Evolutionary conservation across 2,113 vertebrate species (phyloP).

Genomic region (Sarotherodon lohbergeri): DNA sequence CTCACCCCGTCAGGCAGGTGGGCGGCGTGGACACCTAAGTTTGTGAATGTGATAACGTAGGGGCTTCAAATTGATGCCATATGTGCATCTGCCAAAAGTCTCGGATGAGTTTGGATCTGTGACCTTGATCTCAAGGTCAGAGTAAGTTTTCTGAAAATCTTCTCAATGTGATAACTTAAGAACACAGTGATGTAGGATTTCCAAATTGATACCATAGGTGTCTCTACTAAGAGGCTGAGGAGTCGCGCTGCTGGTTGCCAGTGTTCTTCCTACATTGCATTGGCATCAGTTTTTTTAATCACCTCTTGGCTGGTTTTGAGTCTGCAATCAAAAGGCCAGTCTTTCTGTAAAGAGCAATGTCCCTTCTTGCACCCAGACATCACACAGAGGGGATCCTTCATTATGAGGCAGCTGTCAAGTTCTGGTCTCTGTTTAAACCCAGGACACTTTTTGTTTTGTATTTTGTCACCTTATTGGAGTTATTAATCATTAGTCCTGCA

Average conservation of each 20-base stretch:
- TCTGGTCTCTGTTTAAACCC: neutral
- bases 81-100: neutral
- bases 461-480: neutral
- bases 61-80: neutral
- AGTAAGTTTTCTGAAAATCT: neutral
- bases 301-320: neutral
- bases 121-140: neutral
- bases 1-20: neutral
- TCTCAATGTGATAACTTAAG: neutral
- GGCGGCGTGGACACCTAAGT: neutral
- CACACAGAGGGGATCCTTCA: neutral
- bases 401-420: neutral
- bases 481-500: neutral
- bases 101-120: neutral
- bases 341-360: neutral
- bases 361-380: neutral
- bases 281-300: neutral
- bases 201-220: neutral
- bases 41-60: neutral
- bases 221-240: neutral
- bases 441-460: neutral
- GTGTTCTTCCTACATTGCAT: neutral
- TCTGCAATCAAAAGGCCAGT: neutral
- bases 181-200: neutral
- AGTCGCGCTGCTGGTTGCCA: neutral